Percentiles rank a stretch among this genome's conserved stretches.
Evolutionary conservation across 2,888 invertebrate species (phyloP).

Genomic region (Melinaea menophilus): DNA sequence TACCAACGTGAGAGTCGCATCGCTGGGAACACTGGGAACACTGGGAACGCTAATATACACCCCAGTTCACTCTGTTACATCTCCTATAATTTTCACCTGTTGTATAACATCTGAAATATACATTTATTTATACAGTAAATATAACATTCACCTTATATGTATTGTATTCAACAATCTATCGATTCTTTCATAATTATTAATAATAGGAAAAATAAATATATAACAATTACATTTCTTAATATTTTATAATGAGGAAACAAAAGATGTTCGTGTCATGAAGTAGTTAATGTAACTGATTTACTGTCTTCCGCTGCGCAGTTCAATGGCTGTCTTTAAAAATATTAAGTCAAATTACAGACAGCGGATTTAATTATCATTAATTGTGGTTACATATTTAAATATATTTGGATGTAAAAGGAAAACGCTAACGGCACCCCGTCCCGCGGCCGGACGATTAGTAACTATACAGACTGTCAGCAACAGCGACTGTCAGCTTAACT

Average conservation of each 20-base stretch:
- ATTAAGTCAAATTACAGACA: slow-evolving; percentile 13
- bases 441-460: not conserved
- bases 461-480: not conserved
- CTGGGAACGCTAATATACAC: slow-evolving; percentile 2
- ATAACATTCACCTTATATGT: no score
- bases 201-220: no score
- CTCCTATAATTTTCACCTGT: slow-evolving; percentile 5
- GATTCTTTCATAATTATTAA: no score
- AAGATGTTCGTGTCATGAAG: slow-evolving; percentile 22
- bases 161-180: no score
- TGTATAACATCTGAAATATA: not conserved
- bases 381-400: no score
- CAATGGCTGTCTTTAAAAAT: slow-evolving; percentile 24
- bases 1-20: slow-evolving; percentile 35
- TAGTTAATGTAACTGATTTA: slow-evolving; percentile 30
- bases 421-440: no score
- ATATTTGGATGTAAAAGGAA: no score
- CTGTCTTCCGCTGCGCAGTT: slow-evolving; percentile 24
- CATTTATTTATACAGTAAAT: not conserved
- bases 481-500: not conserved
- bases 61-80: slow-evolving; percentile 8
- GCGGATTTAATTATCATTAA: not conserved
- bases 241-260: not conserved
- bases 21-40: not conserved
- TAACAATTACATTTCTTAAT: no score